Base-by-base conservation (phyloP, 2,113 vertebrate genomes). In the Coptodon bakossiorum region DNA sequence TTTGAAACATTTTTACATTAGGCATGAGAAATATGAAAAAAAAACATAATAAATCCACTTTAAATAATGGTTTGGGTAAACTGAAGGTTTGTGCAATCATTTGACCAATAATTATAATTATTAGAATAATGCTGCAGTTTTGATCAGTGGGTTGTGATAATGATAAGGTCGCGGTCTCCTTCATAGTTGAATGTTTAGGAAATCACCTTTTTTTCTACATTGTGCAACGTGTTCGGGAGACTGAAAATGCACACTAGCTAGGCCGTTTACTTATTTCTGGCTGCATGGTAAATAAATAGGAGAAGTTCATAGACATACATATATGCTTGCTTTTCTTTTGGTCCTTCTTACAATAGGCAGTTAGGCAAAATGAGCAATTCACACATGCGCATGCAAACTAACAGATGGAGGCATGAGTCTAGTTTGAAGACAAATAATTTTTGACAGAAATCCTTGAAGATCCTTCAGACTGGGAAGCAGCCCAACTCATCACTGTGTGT, bases 371-470 rank as follows among this genome's bases (percentile, higher is more conserved):
- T 52, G 45, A 78, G 16, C 27, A 78, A 50, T 12, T 19, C 73
- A 78, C 73, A 31, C 73, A 78, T 52, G 45, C 2, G 1, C 45
- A n/a, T 78, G 17, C 73, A 78, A 52, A 34, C 73, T 52, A 78
- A 78, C 45, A 78, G 45, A 78, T 52, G 73, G 73, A 78, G 27
- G 45, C 45, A 52, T n/a, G 73, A 52, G 73, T 78, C 45, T 78
- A 78, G 27, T 78, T 78, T 78, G 45, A 78, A 78, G 45, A 78
- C 45, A 78, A 78, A 78, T 78, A n/a, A 52, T 52, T 78, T 78
- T 78, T 78, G 73, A 78, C 73, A 78, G 73, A 52, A 50, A 78
- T 78, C 73, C 73, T 78, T 78, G 73, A 78, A 78, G 45, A 78
- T 78, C 45, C 73, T 78, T 78, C 73, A 78, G 45, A 78, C 73